Percentiles rank a stretch among this genome's conserved stretches.
These are phyloP conservation scores for Fulica atra DNA, from an alignment of 2,113 vertebrate species.

Conservation along the genomic window DNA sequence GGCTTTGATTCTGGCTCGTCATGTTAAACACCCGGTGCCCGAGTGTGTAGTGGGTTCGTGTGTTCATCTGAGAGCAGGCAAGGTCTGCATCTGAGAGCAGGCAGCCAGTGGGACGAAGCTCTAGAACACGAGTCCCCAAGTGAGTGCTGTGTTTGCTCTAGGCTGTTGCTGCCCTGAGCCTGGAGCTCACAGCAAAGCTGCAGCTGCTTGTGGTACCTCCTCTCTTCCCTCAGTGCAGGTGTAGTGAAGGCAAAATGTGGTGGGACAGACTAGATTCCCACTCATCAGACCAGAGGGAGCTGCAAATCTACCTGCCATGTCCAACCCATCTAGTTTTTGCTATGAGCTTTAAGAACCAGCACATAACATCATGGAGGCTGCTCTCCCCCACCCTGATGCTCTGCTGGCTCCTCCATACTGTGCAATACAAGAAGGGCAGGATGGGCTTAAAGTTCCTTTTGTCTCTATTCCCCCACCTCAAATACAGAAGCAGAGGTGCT, in stretches of 20 bases:
- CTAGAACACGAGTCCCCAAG: not conserved
- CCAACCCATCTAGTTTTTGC: not conserved
- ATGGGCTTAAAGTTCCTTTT: not conserved
- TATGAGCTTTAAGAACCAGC: not conserved
- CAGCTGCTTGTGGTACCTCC: not conserved
- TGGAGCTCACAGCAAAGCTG: not conserved
- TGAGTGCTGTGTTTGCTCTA: not conserved
- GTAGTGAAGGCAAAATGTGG: not conserved
- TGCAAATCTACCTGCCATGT: not conserved
- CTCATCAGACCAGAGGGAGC: not conserved
- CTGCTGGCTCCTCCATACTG: not conserved
- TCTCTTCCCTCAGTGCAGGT: not conserved
- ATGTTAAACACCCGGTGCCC: not conserved
- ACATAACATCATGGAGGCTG: not conserved
- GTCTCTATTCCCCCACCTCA: not conserved
- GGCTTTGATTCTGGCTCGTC: not conserved
- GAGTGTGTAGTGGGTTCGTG: not conserved
- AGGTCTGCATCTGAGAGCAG: too few species aligned
- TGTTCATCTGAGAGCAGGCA: not conserved
- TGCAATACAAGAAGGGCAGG: not conserved
- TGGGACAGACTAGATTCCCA: not conserved
- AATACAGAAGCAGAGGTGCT: not conserved
- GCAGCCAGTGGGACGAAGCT: not conserved
- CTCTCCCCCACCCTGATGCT: not conserved
- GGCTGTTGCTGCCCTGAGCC: not conserved